Base-by-base conservation (phyloP, 2,797 vertebrate genomes). In the Lates japonicus region DNA sequence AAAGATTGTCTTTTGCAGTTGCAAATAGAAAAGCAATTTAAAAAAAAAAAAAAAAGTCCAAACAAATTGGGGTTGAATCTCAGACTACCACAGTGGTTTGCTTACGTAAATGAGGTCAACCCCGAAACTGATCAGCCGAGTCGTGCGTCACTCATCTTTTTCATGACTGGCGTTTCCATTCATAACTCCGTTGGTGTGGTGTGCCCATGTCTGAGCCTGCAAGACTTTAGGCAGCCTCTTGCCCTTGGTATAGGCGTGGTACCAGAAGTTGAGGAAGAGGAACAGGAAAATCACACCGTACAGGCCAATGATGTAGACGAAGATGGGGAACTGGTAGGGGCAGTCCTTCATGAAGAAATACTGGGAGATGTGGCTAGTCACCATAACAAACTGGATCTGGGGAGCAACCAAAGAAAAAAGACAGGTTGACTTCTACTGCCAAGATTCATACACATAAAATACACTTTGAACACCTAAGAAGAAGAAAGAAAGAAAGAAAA, bases 211-310 rank as follows among this genome's bases (percentile, higher is more conserved):
- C 83, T 95, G 95, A 63, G 94, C 95, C 93, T 94, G 95, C 80
- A 96, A 65, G 44, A 88, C 92, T 92, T 97, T 99, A 4, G 98
- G 98, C 42, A 97, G 94, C 90, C 98, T 94, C 88, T 98, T 96
- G 83, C 98, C 98, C 87, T 97, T 97, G n/a, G 95, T 98, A 89
- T 99, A 99, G 84, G 98, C 98, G 1, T 97, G 94, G 93, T 99
- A 98, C 97, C 97, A 99, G 94, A 99, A 99, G 92, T 99, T 96
- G 72, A 99, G 95, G 88, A 99, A 99, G 69, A 99, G 95, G 54
- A 97, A 86, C 87, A 99, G 92, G 94, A 99, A 99, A 87, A 97
- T 93, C 74, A 94, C 85, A 49, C 97, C 97, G 0, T 99, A 99
- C 10, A 91, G 69, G 83, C 90, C 94, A 29, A 99, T 98, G 91